These are phyloP conservation scores for Diarsia dahlii DNA, from an alignment of 2,888 invertebrate species.

Conservation along the genomic window DNA sequence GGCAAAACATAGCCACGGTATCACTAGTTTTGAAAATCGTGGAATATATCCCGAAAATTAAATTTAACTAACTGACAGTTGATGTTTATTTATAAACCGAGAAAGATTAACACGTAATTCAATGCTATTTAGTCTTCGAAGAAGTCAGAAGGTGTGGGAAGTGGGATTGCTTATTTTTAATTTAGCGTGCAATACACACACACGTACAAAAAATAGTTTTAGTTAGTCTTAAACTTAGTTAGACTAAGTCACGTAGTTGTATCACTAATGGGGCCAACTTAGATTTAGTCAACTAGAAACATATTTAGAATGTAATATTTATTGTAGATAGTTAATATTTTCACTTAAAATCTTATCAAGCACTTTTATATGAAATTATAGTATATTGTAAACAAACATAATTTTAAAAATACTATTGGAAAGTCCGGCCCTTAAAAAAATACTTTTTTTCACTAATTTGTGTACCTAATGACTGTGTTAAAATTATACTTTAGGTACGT, in stretches of 20 bases:
- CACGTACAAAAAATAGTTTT: slow-evolving; percentile 58
- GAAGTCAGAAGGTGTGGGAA: slow-evolving; percentile 21
- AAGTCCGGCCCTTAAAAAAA: not conserved
- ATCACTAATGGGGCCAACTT: slow-evolving; percentile 87
- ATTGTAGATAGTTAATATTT: slow-evolving; percentile 64
- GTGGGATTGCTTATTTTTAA: slow-evolving; percentile 32
- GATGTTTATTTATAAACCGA: too few species aligned
- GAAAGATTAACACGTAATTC: not conserved
- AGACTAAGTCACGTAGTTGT: slow-evolving; percentile 75
- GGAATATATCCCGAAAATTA: too few species aligned
- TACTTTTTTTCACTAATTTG: not conserved
- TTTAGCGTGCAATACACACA: slow-evolving; percentile 59
- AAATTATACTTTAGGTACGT: not conserved
- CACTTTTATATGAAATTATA: slow-evolving; percentile 63
- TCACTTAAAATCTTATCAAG: slow-evolving; percentile 60
- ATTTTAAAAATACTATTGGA: not conserved
- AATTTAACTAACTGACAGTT: too few species aligned
- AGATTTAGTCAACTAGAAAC: slow-evolving; percentile 77
- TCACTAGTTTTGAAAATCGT: too few species aligned
- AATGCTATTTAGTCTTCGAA: not conserved
- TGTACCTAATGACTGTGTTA: not conserved
- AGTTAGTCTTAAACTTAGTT: slow-evolving; percentile 52
- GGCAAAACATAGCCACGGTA: too few species aligned
- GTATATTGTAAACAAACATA: not conserved
- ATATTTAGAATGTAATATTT: slow-evolving; percentile 60